Conservation (phyloP, 2,888 invertebrate species). For the Notodonta dromedarius region DNA sequence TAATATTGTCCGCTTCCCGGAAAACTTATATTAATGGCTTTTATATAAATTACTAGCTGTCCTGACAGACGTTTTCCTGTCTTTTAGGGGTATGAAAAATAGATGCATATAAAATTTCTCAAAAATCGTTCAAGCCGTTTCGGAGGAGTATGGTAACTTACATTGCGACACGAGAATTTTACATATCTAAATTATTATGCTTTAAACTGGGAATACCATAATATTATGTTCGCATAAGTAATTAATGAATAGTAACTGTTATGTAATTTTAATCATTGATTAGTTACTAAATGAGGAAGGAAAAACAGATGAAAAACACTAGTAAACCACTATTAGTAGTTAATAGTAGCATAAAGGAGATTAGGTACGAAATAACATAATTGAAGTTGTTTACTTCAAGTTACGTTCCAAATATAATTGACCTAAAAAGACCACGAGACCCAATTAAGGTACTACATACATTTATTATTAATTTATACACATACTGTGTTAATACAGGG, state of each 20-base stretch:
- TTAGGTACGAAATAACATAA: not conserved
- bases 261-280: not conserved
- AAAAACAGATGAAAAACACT: not conserved
- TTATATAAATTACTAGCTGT: no score
- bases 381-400: not conserved
- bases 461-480: no score
- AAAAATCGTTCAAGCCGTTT: no score
- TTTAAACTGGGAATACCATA: conserved; percentile 15
- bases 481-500: no score
- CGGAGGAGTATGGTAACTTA: no score
- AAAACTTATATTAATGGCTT: conserved; percentile 21
- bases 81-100: no score
- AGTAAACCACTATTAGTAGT: not conserved
- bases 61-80: no score
- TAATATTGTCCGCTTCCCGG: conserved; percentile 19
- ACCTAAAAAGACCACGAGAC: not conserved
- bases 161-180: no score
- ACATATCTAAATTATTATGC: no score
- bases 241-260: not conserved
- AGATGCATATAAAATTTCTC: no score
- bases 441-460: not conserved
- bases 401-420: not conserved
- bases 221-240: not conserved
- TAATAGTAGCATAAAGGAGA: not conserved
- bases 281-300: not conserved